Base-by-base conservation (phyloP, 2,797 vertebrate genomes). In the Serranus cabrilla region DNA sequence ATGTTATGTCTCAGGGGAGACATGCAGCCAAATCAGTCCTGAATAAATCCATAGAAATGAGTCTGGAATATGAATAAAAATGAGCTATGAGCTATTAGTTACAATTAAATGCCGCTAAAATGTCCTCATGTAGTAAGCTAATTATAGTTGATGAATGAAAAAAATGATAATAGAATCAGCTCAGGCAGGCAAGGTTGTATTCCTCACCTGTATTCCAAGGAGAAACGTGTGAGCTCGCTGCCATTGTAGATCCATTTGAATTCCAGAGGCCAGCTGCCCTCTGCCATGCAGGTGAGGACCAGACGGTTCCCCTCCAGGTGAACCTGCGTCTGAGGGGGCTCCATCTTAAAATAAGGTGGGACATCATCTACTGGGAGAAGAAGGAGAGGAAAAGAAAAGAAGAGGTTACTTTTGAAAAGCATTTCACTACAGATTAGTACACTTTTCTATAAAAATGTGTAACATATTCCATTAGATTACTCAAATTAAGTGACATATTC, bases 231-330 rank as follows among this genome's bases (percentile, higher is more conserved):
- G 66, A 99, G 95, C 89, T 99, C 97, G 0, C 82, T 95, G 23
- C 93, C 95, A 45, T 99, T 97, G 90, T 98, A 97, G 18, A 99
- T 93, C 98, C 98, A 99, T 88, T 98, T 98, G 92, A 99, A 99
- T 90, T 99, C 98, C 16, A 99, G 95, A 0, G 98, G 98, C 98
- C 98, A 99, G 92, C 98, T 99, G 88, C 98, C 98, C 90, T 99
- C 98, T 0, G 98, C 98, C 98, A 99, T 99, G 93, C 98, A 99
- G 2, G 98, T 99, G 39, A 99, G 95, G 37, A 99, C 98, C 87
- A 99, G 93, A 8, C 98, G 96, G 91, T 99, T 99, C 60, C 97
- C 95, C 85, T 99, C 98, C 91, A 99, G 94, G 84, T 99, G 98
- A 69, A 99, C 96, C 89, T 99, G 98, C 7, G 96, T 96, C 76